A percentile compares a stretch with the other conserved stretches of the same genome.
phyloP scores from a whole-genome alignment of 2,888 invertebrate species.

The Chaetogeoica ovagalla region DNA sequence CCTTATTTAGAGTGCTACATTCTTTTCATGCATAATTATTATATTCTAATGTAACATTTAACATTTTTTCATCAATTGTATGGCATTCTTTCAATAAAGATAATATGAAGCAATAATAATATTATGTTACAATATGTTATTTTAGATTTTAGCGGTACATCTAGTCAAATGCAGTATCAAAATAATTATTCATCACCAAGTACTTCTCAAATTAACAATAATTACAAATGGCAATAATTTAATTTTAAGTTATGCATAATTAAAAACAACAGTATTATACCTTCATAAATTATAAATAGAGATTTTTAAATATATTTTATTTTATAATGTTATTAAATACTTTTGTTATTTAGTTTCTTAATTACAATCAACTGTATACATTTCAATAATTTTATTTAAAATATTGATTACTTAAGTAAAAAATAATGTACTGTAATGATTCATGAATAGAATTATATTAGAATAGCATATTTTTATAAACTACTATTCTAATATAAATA shows the following conservation, averaged over 20 bases:
- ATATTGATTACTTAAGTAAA: not conserved
- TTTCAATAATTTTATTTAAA: conserved; percentile 1
- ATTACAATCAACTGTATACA: conserved; percentile 25
- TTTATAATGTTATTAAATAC: conserved; percentile 25
- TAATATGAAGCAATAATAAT: not conserved
- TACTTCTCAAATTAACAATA: conserved; percentile 45
- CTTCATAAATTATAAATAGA: not conserved
- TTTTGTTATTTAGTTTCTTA: conserved; percentile 48
- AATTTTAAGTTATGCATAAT: conserved; percentile 6
- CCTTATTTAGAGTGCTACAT: no score
- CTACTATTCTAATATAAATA: conserved; percentile 1
- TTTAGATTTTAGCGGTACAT: conserved; percentile 31
- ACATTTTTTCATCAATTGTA: no score
- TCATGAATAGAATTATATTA: not conserved
- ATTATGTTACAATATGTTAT: not conserved
- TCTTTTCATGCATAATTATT: no score
- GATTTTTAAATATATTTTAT: not conserved
- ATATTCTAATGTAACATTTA: no score
- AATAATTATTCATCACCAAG: conserved; percentile 35
- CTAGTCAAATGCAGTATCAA: conserved; percentile 37
- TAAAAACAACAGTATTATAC: conserved; percentile 11
- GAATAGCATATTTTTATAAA: not conserved
- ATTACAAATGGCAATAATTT: conserved; percentile 36
- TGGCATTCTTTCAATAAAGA: not conserved
- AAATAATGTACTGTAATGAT: not conserved